Conservation (phyloP, 2,888 invertebrate genomes). For the Fragum whitleyi region DNA sequence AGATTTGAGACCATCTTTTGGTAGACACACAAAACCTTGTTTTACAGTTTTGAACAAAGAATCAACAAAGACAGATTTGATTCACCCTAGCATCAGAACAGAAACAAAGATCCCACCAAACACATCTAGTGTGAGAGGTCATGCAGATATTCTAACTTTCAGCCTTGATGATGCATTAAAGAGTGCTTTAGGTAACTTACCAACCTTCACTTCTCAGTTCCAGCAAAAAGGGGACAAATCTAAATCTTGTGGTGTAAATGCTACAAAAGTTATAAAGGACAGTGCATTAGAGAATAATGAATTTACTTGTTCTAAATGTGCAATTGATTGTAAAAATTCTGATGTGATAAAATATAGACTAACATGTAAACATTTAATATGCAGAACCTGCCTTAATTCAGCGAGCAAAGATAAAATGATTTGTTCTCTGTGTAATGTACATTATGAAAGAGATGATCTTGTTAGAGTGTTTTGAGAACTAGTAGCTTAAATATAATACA, state of each 20-base stretch:
- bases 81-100: no score
- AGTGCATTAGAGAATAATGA: neutral
- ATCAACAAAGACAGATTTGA: no score
- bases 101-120: neutral
- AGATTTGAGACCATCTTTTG: no score
- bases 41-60: neutral
- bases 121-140: neutral
- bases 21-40: no score
- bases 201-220: conserved; percentile 65
- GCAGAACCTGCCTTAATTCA: conserved; percentile 58
- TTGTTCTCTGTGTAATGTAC: conserved; percentile 3
- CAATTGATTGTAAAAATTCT: conserved; percentile 3
- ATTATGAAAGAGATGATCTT: conserved; percentile 16
- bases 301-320: conserved; percentile 6
- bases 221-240: neutral
- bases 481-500: no score
- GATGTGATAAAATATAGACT: conserved; percentile 58
- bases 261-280: neutral
- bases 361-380: conserved; percentile 68
- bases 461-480: conserved; percentile 24
- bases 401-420: neutral
- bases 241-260: neutral
- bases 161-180: conserved; percentile 73
- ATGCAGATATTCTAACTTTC: neutral
- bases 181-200: conserved; percentile 67